phyloP scores from a whole-genome alignment of 64 coral and sea anemone genomes.

The Trachythela sp. region DNA sequence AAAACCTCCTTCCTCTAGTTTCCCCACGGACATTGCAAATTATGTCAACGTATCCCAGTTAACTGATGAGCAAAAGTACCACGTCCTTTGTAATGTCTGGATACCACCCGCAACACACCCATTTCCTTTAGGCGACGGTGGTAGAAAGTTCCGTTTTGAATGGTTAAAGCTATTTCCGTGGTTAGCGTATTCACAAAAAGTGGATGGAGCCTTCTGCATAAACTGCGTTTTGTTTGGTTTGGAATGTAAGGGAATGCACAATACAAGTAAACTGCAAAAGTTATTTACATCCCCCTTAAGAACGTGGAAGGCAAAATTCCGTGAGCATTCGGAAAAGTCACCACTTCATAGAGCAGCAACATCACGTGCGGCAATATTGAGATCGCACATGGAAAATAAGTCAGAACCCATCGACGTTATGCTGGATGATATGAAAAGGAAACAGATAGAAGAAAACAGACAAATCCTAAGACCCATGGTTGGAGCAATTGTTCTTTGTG shows the following conservation, averaged over 20 bases:
- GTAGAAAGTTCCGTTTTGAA: slow-evolving; percentile 27
- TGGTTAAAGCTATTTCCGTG: slow-evolving; percentile 43
- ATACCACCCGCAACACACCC: neutral
- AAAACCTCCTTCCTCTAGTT: no score
- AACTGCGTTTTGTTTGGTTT: slow-evolving; percentile 43
- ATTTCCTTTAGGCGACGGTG: slow-evolving; percentile 16
- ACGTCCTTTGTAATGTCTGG: slow-evolving; percentile 36
- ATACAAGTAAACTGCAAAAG: slow-evolving; percentile 41
- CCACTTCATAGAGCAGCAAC: slow-evolving; percentile 30
- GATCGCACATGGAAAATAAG: neutral
- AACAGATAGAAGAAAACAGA: slow-evolving; percentile 26
- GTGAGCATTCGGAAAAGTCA: slow-evolving; percentile 46
- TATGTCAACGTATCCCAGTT: no score
- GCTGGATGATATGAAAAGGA: slow-evolving; percentile 1
- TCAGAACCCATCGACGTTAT: slow-evolving; percentile 4
- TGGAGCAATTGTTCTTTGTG: slow-evolving; percentile 15
- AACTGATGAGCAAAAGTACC: no score
- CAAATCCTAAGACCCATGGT: neutral
- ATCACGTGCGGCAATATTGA: slow-evolving; percentile 11
- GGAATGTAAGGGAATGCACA: slow-evolving; percentile 28
- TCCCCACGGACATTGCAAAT: no score
- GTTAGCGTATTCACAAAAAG: slow-evolving; percentile 36
- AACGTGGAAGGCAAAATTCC: slow-evolving; percentile 8
- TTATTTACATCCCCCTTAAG: neutral
- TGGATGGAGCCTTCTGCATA: slow-evolving; percentile 34